A percentile compares a stretch with the other conserved stretches of the same genome.
phyloP scores from a whole-genome alignment of 2,888 invertebrate genomes.

The Mycalesis mineus region DNA sequence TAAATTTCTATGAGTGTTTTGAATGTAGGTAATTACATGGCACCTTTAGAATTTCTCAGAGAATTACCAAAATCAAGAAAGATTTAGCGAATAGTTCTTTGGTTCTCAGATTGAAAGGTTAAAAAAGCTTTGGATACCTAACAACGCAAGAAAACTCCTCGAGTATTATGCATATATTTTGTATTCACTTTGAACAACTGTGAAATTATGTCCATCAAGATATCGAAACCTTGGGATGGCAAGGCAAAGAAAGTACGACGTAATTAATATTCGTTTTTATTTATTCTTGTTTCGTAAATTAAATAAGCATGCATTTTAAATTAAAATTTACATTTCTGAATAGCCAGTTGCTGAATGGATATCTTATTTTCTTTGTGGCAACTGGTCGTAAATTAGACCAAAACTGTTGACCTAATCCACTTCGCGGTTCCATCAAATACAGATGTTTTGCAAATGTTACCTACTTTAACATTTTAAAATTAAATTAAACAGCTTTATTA shows the following conservation, averaged over 20 bases:
- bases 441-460: conserved; percentile 31
- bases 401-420: conserved; percentile 31
- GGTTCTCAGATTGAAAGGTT: no score
- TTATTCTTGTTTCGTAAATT: not conserved
- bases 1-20: no score
- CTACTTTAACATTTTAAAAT: conserved; percentile 11
- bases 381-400: conserved; percentile 29
- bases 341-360: conserved; percentile 4
- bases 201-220: no score
- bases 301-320: not conserved
- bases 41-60: no score
- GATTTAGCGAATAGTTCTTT: no score
- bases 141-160: no score
- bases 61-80: no score
- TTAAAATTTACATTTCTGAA: not conserved
- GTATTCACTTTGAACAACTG: no score
- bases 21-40: no score
- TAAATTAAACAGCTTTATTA: not conserved
- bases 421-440: conserved; percentile 27
- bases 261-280: not conserved
- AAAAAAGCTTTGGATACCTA: no score
- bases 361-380: conserved; percentile 18
- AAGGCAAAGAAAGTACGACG: not conserved
- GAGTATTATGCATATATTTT: no score
- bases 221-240: no score